These are phyloP conservation scores for Drosophila sp. DNA, from an alignment of 1,140 invertebrate genomes.

Conservation along the genomic window DNA sequence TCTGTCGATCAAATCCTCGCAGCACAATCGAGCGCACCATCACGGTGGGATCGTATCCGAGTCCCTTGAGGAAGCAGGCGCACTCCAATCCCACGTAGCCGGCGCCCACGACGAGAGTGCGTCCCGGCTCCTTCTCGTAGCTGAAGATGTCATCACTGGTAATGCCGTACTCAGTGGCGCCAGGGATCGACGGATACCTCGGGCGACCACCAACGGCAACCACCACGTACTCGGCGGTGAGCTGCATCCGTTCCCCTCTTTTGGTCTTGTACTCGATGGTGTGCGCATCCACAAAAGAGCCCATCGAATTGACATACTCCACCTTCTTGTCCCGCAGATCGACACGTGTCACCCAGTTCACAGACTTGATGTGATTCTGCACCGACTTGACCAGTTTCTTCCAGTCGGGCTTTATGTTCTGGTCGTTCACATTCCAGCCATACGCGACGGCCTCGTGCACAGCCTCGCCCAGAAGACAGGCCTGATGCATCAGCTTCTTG, in stretches of 20 bases:
- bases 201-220: conserved; percentile 97
- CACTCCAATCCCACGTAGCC: conserved; percentile 98
- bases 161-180: conserved; percentile 94
- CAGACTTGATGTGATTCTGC: conserved; percentile 94
- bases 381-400: conserved; percentile 88
- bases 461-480: conserved; percentile 93
- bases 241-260: conserved; percentile 89
- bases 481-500: conserved; percentile 98
- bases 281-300: conserved; percentile 92
- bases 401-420: conserved; percentile 91
- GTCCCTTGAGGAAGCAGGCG: conserved; percentile 95
- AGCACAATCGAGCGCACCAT: conserved; percentile 97
- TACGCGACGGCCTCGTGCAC: conserved; percentile 92
- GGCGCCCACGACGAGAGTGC: conserved; percentile 96
- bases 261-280: conserved; percentile 91
- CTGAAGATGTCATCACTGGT: conserved; percentile 99
- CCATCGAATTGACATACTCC: conserved; percentile 96
- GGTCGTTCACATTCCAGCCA: conserved; percentile 91
- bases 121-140: conserved; percentile 93
- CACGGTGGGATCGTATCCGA: conserved; percentile 95
- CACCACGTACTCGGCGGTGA: conserved; percentile 94
- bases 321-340: conserved; percentile 95
- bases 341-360: conserved; percentile 96
- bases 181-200: conserved; percentile 93
- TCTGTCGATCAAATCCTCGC: conserved; percentile 99